Evolutionary conservation across 2,888 invertebrate genomes (phyloP).

Genomic region (Cephus rjabovi): DNA sequence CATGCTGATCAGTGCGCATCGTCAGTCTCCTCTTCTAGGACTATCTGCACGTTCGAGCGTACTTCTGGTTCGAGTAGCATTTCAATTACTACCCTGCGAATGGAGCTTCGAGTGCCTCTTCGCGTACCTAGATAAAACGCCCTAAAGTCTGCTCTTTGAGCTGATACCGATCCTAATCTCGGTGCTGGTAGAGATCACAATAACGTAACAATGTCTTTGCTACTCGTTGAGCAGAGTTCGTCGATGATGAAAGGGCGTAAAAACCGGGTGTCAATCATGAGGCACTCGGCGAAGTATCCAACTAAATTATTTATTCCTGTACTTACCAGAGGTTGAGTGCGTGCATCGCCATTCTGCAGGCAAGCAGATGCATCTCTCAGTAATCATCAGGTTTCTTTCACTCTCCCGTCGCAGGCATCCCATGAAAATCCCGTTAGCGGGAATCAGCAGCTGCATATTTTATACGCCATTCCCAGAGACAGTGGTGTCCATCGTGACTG

Average conservation of each 20-base stretch:
- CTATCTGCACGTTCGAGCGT: not conserved
- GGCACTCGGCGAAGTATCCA: not conserved
- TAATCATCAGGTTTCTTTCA: conserved; percentile 50
- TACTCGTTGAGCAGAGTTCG: too few relatives aligned
- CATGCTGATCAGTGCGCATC: too few relatives aligned
- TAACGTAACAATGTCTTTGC: too few relatives aligned
- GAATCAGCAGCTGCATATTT: conserved; percentile 54
- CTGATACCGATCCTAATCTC: too few relatives aligned
- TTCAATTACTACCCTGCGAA: conserved; percentile 53
- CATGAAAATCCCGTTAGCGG: conserved; percentile 55
- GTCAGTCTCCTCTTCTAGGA: too few relatives aligned
- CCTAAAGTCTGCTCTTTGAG: not conserved
- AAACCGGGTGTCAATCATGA: too few relatives aligned
- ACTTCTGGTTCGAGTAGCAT: conserved; percentile 1
- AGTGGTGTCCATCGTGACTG: not conserved
- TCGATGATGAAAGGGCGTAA: too few relatives aligned
- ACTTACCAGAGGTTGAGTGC: conserved; percentile 20
- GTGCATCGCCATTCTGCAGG: conserved; percentile 24
- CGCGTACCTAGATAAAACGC: conserved; percentile 49
- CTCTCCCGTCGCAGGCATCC: conserved; percentile 28
- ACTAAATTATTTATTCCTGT: conserved; percentile 46
- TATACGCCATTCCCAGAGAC: conserved; percentile 36
- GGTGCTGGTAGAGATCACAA: too few relatives aligned
- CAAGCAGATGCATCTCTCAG: conserved; percentile 25
- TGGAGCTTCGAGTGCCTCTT: conserved; percentile 55